Evolutionary conservation across 1,140 invertebrate genomes (phyloP), one percentile per base, ranked within the genome.

Genomic region (Diploscapter pachys): DNA sequence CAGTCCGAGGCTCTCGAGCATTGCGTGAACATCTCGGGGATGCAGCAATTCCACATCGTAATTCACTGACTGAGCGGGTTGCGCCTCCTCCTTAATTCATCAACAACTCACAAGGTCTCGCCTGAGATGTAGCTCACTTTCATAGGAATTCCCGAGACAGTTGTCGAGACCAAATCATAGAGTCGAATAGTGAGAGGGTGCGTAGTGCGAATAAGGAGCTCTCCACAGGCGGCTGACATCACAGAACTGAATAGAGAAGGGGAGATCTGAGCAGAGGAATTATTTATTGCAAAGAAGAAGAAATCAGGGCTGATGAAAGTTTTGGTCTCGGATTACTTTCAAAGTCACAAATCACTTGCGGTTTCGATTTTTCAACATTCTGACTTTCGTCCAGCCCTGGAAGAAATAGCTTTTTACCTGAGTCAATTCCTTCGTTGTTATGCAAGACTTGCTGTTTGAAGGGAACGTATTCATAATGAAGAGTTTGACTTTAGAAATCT

Each of bases 101-200:
- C 62, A 48, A 57, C 52, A 72, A 4, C 31, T 72, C 11, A 31
- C 11, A 52, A 72, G 50, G 5, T 72, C 52, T 3, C 13, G 72
- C 4, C 31, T 72, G 13, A 48, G 9, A 9, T 3, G 8, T 13
- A 11, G 54, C n/a, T 13, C 48, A 79, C 80, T 70, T 81, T 81
- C 80, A 81, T 81, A n/a, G 80, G 80, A 55, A 81, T 81, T 4
- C 80, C 80, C 31, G 71, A 78, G n/a, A 81, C 81, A 0, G 80
- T 82, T 48, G 80, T 81, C 49, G 80, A 81, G 31, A 81, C 79
- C 13, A 81, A 69, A 55, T 81, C 78, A 55, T 81, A 82, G 66
- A 80, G 55, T 57, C 78, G 54, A n/a, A 81, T 71, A 13, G 81
- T 57, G 31, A 66, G n/a, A 54, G 65, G 57, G 66, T 81, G 81